These are phyloP conservation scores for Brenthis ino DNA, from an alignment of 2,888 invertebrate genomes.

Conservation along the genomic window DNA sequence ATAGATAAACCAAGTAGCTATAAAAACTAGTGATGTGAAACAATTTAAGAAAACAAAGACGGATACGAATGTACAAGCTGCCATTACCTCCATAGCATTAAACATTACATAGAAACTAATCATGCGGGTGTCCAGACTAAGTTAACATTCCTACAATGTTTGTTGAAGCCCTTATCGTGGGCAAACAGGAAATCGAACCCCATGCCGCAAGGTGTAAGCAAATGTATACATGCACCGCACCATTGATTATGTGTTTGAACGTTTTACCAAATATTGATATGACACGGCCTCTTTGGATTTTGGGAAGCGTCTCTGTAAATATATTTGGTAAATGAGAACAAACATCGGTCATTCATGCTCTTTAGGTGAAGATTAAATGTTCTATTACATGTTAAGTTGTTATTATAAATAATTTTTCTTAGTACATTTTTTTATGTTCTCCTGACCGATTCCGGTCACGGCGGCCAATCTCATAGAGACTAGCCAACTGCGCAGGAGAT, in stretches of 20 bases:
- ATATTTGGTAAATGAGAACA: constrained; percentile 38
- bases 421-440: neutral
- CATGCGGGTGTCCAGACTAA: constrained; percentile 41
- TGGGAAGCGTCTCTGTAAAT: constrained; percentile 49
- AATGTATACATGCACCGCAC: constrained; percentile 51
- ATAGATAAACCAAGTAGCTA: too few species aligned
- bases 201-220: constrained; percentile 48
- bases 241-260: constrained; percentile 51
- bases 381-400: neutral
- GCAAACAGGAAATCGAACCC: constrained; percentile 59
- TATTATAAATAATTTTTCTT: neutral
- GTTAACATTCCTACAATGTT: constrained; percentile 57
- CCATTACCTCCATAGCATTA: neutral
- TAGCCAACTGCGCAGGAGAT: too few species aligned
- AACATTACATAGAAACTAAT: constrained; percentile 25
- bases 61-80: neutral
- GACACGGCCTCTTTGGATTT: constrained; percentile 53
- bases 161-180: constrained; percentile 59
- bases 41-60: neutral
- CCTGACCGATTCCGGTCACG: too few species aligned
- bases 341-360: constrained; percentile 44
- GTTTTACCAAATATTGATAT: constrained; percentile 54
- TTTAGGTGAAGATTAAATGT: constrained; percentile 17
- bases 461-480: too few species aligned
- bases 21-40: too few species aligned